A percentile compares a stretch with the other conserved stretches of the same genome.
phyloP scores from a whole-genome alignment of 53 echinoderm and acorn worm genomes.

The Stichopus horrens region DNA sequence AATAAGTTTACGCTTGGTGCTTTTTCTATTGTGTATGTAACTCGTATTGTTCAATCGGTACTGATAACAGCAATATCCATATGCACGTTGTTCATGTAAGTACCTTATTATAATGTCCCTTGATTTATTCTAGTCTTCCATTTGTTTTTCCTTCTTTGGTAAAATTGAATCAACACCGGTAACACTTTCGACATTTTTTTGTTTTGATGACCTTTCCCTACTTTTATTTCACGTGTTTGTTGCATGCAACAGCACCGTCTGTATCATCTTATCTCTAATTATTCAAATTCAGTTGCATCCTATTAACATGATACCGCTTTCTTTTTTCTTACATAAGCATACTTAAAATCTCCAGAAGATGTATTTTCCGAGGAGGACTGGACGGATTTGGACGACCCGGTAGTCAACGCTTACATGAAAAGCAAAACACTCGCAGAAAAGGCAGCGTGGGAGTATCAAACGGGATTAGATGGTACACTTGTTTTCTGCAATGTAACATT shows the following conservation, averaged over 20 bases:
- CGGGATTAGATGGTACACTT: slow-evolving; percentile 69
- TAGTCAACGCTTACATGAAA: slow-evolving; percentile 57
- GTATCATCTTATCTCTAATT: not conserved
- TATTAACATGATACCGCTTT: not conserved
- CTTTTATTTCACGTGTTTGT: too few species aligned
- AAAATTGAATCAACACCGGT: too few species aligned
- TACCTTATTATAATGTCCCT: too few species aligned
- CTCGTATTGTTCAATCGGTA: not conserved
- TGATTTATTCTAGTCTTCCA: too few species aligned
- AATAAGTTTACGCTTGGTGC: not conserved
- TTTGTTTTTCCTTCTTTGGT: too few species aligned
- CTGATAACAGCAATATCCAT: too few species aligned
- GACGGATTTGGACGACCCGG: slow-evolving; percentile 2
- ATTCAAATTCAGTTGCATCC: not conserved
- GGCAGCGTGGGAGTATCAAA: slow-evolving; percentile 89
- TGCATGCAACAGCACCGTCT: not conserved
- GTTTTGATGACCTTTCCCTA: too few species aligned
- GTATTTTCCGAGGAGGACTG: not conserved
- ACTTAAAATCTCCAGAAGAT: not conserved
- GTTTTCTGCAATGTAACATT: not conserved
- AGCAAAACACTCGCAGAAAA: slow-evolving; percentile 88
- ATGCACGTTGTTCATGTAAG: too few species aligned
- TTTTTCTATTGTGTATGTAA: too few species aligned
- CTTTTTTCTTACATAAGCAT: not conserved
- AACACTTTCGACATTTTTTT: too few species aligned